Base-by-base conservation (phyloP, 2,113 vertebrate species). In the Ailuropoda melanoleuca region DNA sequence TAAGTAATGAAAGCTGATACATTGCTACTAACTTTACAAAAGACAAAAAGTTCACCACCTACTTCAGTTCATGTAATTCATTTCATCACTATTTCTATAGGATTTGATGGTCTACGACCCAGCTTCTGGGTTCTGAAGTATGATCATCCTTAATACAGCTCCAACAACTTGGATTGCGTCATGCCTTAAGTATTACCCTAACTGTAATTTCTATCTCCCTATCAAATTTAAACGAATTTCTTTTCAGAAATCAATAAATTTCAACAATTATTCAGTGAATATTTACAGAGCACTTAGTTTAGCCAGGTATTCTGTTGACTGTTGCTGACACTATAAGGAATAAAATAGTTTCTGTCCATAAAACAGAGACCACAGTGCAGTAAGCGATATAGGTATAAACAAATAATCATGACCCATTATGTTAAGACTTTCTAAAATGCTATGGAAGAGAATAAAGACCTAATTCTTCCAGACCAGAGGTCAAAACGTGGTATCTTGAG, bases 161-260 rank as follows among this genome's bases (percentile, higher is more conserved):
- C 18, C 66, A 92, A 62, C 53, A 15, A 77, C 12, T 50, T 80
- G 1, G 7, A 74, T 3, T 34, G 60, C 86, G 23, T 89, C 68
- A 94, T 43, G 10, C 53, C 34, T 92, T 84, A 91, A 90, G 39
- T 58, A 88, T 60, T 81, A 68, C 3, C 4, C 66, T 77, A 83
- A 50, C 29, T 95, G 3, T 39, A 97, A 88, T 77, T 92, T 92
- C 58, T 83, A 93, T 64, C 15, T 24, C 15, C 8, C 9, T 85
- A 68, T 96, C 50, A 92, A 89, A 89, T 94, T 74, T 66, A 74
- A 94, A 74, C 55, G 2, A 15, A 48, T n/a, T 43, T 94, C 62
- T 89, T 83, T 8, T 24, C 60, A 78, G 26, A 93, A 58, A 53
- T 91, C 39, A 92, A 80, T n/a, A 94, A 83, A 83, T 23, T 53